phyloP scores from a whole-genome alignment of 2,113 vertebrate species.

The Eleginops maclovinus region DNA sequence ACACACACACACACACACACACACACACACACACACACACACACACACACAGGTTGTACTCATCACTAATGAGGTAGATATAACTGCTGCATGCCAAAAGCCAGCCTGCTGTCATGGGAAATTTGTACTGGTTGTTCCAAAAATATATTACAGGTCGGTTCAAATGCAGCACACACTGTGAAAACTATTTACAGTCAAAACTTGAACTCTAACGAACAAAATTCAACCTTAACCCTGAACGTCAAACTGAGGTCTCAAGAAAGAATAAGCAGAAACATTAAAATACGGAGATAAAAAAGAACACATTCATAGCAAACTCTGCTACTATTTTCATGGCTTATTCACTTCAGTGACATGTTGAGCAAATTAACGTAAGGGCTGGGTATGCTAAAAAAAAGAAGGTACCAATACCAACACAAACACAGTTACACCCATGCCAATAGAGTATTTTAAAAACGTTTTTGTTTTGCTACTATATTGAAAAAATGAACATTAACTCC shows the following conservation, averaged over 20 bases:
- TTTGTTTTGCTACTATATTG: too few species aligned
- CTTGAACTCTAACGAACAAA: background rate
- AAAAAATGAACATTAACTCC: too few species aligned
- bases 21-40: background rate
- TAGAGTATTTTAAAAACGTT: too few species aligned
- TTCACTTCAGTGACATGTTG: too few species aligned
- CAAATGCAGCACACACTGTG: background rate
- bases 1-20: slow-evolving; percentile 23
- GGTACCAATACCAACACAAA: too few species aligned
- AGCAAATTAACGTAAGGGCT: too few species aligned
- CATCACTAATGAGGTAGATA: slow-evolving; percentile 11
- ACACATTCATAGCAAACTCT: background rate
- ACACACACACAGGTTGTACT: slow-evolving; percentile 30
- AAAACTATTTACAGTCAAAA: too few species aligned
- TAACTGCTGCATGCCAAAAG: background rate
- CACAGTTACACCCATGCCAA: too few species aligned
- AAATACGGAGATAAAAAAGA: background rate
- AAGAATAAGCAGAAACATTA: background rate
- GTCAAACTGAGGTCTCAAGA: background rate
- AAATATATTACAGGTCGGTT: background rate
- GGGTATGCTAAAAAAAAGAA: too few species aligned
- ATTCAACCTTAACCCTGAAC: background rate
- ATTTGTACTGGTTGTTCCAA: background rate
- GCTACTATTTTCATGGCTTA: too few species aligned
- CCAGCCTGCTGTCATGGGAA: slow-evolving; percentile 15